phyloP scores from a whole-genome alignment of 2,888 invertebrate genomes.

The Pyralis farinalis region DNA sequence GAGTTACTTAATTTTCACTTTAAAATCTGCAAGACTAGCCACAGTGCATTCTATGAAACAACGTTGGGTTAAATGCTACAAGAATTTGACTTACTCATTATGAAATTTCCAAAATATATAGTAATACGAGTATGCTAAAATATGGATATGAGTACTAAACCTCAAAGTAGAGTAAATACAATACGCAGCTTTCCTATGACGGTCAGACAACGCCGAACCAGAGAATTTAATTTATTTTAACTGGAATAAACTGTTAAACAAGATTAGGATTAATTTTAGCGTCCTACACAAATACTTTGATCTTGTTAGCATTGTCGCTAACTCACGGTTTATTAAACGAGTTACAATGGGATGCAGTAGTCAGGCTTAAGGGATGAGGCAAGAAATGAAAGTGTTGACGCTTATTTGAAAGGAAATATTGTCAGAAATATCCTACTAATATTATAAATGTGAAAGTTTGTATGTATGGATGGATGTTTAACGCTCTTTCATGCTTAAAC shows the following conservation, averaged over 20 bases:
- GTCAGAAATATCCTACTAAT: too few relatives aligned
- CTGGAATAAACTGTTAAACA: slow-evolving; percentile 34
- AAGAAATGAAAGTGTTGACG: not conserved
- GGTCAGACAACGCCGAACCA: slow-evolving; percentile 17
- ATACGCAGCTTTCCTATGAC: not conserved
- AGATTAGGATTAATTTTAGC: slow-evolving; percentile 44
- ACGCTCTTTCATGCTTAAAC: too few relatives aligned
- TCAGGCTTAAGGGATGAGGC: slow-evolving; percentile 1
- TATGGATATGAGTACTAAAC: not conserved
- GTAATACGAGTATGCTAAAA: not conserved
- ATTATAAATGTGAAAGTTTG: too few relatives aligned
- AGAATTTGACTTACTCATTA: too few relatives aligned
- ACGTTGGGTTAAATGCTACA: too few relatives aligned
- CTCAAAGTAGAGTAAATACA: not conserved
- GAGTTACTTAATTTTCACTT: too few relatives aligned
- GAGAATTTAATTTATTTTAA: slow-evolving; percentile 40
- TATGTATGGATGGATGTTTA: too few relatives aligned
- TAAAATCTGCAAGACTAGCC: too few relatives aligned
- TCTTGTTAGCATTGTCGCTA: slow-evolving; percentile 38
- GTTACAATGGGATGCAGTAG: slow-evolving; percentile 22
- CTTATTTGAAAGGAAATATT: too few relatives aligned
- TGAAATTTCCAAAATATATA: too few relatives aligned
- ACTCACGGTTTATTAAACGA: slow-evolving; percentile 34
- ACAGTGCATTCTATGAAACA: too few relatives aligned
- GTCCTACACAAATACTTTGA: slow-evolving; percentile 47